Base-by-base conservation (phyloP, 1,140 invertebrate genomes). In the Bactericera cockerelli region DNA sequence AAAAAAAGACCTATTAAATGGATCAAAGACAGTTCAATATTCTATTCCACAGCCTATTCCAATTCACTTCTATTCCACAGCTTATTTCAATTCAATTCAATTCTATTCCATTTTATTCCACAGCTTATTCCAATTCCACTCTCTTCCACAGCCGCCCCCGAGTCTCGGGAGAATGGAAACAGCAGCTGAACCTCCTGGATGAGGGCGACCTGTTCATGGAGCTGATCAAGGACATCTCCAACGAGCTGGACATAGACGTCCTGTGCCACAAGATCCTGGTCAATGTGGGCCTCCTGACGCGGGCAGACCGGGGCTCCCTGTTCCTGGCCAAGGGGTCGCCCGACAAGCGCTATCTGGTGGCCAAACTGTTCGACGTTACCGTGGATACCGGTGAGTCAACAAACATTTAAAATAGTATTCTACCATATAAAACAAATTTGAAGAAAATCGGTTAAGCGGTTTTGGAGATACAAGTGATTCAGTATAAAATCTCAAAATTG, bases 261-360 rank as follows among this genome's bases (percentile, higher is more conserved):
- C 78, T 95, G 3, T 95, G 90, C 69, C 89, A 93, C 73, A 95
- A 95, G 76, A 94, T 94, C 64, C 77, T 94, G 24, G 87, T 89
- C 16, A 95, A 94, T 72, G 89, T 94, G 1, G 83, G 87, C 39
- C 74, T 90, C 57, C 76, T 95, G 42, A 93, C 89, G 2, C 78
- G 86, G 61, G 89, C 89, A 1, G 90, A 94, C 71, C 74, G 90
- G 19, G 89, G 89, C 10, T 89, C 85, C 58, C 73, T 94, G 58
- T 94, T 94, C 72, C 74, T 95, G 56, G 87, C 88, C 0, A 84
- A 89, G 67, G 89, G 89, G 10, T 77, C 82, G 0, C 71, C 79
- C 1, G 79, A 82, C 49, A 77, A 83, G 65, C 78, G 85, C 63
- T 89, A 88, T 67, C 77, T 95, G 28, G 83, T 91, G 33, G 88